Evolutionary conservation across 1,140 invertebrate genomes (phyloP).

Genomic region (Melitaea cinxia): DNA sequence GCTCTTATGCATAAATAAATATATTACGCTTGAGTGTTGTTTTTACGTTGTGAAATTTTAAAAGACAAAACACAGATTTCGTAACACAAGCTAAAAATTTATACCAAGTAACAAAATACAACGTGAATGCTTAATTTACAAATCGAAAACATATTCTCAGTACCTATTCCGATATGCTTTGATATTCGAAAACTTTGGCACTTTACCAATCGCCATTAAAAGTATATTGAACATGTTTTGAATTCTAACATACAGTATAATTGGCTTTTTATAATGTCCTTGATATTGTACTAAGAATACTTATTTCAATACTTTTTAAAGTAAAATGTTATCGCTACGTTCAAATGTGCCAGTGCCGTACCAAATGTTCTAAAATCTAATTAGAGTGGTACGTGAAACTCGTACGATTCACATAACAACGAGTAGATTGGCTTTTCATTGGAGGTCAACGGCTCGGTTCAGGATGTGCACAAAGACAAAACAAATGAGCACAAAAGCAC

Average conservation of each 20-base stretch:
- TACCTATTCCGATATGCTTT: not conserved
- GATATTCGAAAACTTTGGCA: constrained; percentile 12
- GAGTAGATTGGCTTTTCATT: constrained; percentile 67
- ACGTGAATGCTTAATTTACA: constrained; percentile 1
- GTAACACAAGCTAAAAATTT: constrained; percentile 1
- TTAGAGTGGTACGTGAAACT: constrained; percentile 15
- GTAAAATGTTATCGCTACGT: not conserved
- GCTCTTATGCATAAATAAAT: constrained; percentile 9
- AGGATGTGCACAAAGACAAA: constrained; percentile 77
- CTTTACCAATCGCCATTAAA: constrained; percentile 12
- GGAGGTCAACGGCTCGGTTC: constrained; percentile 66
- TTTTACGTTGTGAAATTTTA: not conserved
- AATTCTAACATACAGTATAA: not conserved
- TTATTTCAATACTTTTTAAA: not conserved
- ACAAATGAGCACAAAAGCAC: constrained; percentile 67
- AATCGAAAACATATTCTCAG: not conserved
- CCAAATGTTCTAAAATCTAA: constrained; percentile 7
- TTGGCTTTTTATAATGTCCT: not conserved
- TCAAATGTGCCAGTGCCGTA: not conserved
- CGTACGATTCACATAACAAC: constrained; percentile 53
- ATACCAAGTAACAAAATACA: not conserved
- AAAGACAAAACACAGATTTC: constrained; percentile 7
- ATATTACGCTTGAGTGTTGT: not conserved
- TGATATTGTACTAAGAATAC: not conserved
- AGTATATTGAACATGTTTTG: constrained; percentile 7